phyloP scores from a whole-genome alignment of 2,797 vertebrate genomes.

The Lepilemur septentrionalis region DNA sequence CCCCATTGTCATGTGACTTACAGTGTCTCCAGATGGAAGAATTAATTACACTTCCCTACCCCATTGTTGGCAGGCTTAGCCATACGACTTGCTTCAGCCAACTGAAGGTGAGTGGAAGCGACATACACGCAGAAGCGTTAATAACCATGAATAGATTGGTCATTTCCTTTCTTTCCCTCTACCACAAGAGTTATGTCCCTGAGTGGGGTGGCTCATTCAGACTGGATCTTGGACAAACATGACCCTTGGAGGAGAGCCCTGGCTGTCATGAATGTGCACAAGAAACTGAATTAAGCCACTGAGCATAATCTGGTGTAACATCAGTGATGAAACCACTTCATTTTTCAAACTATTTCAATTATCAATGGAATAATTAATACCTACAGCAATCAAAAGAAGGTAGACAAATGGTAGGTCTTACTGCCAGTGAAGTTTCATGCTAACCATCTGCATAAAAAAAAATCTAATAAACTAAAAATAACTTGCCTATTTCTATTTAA shows the following conservation, averaged over 20 bases:
- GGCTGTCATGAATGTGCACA: neutral
- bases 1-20: neutral
- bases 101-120: neutral
- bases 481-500: neutral
- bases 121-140: neutral
- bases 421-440: neutral
- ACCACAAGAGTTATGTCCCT: neutral
- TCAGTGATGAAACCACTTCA: neutral
- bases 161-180: neutral
- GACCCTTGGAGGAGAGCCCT: neutral
- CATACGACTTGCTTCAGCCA: neutral
- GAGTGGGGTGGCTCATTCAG: neutral
- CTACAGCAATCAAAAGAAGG: neutral
- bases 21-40: neutral
- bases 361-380: neutral
- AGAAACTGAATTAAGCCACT: conserved; percentile 31
- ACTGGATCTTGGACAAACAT: neutral
- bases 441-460: neutral
- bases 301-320: neutral
- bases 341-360: neutral
- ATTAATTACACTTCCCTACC: neutral
- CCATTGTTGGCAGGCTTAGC: neutral
- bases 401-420: neutral
- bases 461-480: conserved; percentile 26
- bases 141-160: neutral